Percentiles rank a stretch among this genome's conserved stretches.
Conservation (phyloP, 2,113 vertebrate genomes). For the Ammospiza nelsoni region DNA sequence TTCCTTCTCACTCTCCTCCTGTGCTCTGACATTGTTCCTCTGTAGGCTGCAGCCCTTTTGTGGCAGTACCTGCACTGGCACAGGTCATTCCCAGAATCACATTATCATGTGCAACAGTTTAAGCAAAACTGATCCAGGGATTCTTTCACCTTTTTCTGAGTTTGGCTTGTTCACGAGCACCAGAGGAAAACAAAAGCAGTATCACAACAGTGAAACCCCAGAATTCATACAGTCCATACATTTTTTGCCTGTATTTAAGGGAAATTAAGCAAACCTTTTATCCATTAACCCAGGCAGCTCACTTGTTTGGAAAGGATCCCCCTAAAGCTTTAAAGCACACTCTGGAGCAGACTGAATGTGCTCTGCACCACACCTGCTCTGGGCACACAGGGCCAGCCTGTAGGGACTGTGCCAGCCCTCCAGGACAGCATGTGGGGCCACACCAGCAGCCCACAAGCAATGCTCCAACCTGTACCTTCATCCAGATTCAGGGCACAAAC, state of each 20-base stretch:
- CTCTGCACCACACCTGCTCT: neutral
- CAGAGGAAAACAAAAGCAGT: neutral
- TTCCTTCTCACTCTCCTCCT: neutral
- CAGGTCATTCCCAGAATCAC: neutral
- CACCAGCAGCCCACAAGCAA: neutral
- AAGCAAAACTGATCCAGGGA: neutral
- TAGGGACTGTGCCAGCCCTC: neutral
- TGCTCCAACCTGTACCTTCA: neutral
- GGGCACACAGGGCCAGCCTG: neutral
- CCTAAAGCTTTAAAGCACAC: neutral
- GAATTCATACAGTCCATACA: neutral
- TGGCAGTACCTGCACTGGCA: neutral
- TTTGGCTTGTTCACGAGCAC: neutral
- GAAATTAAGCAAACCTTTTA: neutral
- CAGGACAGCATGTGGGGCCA: neutral
- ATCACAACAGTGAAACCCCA: neutral
- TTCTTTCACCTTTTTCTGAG: neutral
- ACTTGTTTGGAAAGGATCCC: neutral
- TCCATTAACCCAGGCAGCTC: neutral
- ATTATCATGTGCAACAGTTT: neutral
- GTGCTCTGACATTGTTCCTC: neutral
- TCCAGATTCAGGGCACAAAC: neutral
- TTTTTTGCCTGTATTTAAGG: neutral
- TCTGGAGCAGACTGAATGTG: neutral
- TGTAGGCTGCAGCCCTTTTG: neutral